Base-by-base conservation (phyloP, 2,888 invertebrate species). In the Girardia tigrina region DNA sequence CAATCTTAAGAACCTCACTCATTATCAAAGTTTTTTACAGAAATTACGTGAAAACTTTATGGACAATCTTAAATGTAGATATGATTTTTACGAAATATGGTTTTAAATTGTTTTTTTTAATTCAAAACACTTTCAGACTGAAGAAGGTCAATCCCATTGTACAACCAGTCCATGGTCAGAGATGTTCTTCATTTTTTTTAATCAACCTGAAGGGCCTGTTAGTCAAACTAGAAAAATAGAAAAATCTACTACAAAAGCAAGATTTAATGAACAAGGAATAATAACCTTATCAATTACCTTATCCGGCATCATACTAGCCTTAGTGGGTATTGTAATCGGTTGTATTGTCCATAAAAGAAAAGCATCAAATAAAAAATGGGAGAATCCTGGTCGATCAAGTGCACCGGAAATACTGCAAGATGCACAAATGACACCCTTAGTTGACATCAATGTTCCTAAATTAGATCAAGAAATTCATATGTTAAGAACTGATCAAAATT, bases 151-250 rank as follows among this genome's bases (percentile, higher is more conserved):
- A 20, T 56, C n/a, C 23, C 56, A 20, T 20, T 75, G 75, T 42
- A 73, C 16, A 14, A 73, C 71, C 28, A 75, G 75, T 29, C 28
- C 75, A 28, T 75, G 75, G 75, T 75, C 75, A 36, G 74, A 56
- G 23, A 20, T 23, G 20, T 56, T 56, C 23, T 23, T 20, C n/a
- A 4, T 56, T 4, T 2, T 20, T 56, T 56, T 56, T 23, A 56
- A 12, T 56, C 4, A 20, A 56, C 8, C 4, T 8, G 56, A 56
- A 4, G 56, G 23, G 23, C 56, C 56, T 6, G 23, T 20, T n/a
- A 23, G 4, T 2, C n/a, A 20, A n/a, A 56, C 4, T n/a, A 56
- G 56, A 56, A 56, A 56, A 56, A 56, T 20, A 6, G 23, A n/a
- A 12, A 23, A 56, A 56, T 20, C 56, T 2, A 56, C 4, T 56